Base-by-base conservation (phyloP, 2,797 vertebrate species). In the Lycodopsis pacificus region DNA sequence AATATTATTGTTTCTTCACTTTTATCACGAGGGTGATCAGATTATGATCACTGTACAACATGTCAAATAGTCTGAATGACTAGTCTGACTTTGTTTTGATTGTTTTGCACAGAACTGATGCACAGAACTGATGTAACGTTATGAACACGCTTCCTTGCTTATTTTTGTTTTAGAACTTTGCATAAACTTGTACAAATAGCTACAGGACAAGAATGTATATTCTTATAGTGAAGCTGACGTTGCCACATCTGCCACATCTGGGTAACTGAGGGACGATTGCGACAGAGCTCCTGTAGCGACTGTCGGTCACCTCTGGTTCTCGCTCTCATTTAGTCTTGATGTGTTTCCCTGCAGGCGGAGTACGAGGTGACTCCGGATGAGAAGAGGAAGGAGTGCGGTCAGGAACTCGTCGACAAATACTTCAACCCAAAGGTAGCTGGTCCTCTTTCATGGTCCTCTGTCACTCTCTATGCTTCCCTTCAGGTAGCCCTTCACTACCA, bases 291-390 rank as follows among this genome's bases (percentile, higher is more conserved):
- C 22, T 15, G 25, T 4, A 17, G 10, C 3, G 1, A 11, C 62
- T 11, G 7, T 19, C 4, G 11, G 32, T 64, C 48, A 17, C 49
- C 25, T 64, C 12, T 7, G 7, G 49, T 44, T 34, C 20, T 38
- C 44, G 0, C 10, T 0, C 54, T 62, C n/a, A 53, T 17, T 2
- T 22, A 15, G 48, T 30, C 27, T 53, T 11, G 10, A 3, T 64
- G 19, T 65, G 4, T 76, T n/a, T 82, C 2, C 82, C 44, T 89
- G 32, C 90, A 99, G 98, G 96, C 95, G 0, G 97, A 97, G 79
- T 99, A 98, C 51, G 98, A 99, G 91, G 98, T 99, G 88, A 95
- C 97, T 17, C 98, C 97, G 1, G 98, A 99, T 74, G 97, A 99
- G 90, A 97, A 96, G 86, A 96, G 97, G 91, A 98, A 95, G 86